Evolutionary conservation across 2,113 vertebrate species (phyloP), one percentile per base, ranked within the genome.

Genomic region (Centropus unirufus): DNA sequence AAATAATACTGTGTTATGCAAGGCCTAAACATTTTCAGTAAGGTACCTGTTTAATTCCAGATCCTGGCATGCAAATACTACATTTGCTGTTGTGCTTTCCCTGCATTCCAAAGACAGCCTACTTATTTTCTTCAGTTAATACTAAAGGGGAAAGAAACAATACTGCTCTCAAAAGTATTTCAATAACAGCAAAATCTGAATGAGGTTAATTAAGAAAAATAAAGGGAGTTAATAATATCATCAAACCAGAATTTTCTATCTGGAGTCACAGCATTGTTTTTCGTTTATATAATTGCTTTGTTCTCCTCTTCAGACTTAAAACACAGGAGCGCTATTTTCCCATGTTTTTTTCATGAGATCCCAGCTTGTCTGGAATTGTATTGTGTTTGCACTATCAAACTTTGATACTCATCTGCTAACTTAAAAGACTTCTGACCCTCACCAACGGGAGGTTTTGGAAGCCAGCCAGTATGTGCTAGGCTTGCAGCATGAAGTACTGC

Each of bases 351-450:
- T 73, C 0, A 0, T 24, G 61, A 75, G 44, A 47, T 64, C 54
- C 4, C 30, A 64, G 32, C 36, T 91, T 70, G 11, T 52, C 86
- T 91, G 61, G 11, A 87, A n/a, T 36, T 75, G 24, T 29, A 8
- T 44, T 70, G 62, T 83, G 39, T 75, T 89, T 89, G 24, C 23
- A 36, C 16, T 32, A 21, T 84, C 76, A 87, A 81, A 84, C 52
- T 84, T 88, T 32, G 52, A 36, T 78, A 26, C 40, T 64, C 46
- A 44, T 84, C 47, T 0, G 0, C 66, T 80, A 54, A 16, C 62
- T 89, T 91, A 46, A 61, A 83, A 90, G 74, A 46, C 63, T 89
- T 91, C 78, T 84, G 58, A 92, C 74, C 77, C 69, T 87, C 49
- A 87, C 32, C 26, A 79, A 46, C 30, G 54, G 77, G 74, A 93